These are phyloP conservation scores for Dryocosmus kuriphilus DNA, from an alignment of 2,888 invertebrate genomes.

Conservation along the genomic window DNA sequence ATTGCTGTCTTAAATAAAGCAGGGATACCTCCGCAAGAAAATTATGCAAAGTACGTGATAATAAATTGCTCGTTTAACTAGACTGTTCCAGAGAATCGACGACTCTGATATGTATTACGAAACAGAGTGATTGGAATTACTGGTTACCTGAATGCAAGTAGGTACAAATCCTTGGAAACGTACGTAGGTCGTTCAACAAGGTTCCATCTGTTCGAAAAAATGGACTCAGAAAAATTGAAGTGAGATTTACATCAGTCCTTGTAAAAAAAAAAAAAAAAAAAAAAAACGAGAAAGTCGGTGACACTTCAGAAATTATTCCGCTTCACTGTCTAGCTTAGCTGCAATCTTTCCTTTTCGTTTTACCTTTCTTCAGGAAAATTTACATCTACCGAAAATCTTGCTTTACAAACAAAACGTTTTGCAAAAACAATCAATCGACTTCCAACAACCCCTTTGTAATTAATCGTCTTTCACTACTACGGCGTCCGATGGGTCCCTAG, in stretches of 20 bases:
- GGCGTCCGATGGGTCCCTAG: not conserved
- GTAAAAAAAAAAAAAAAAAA: no score
- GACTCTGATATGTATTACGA: conserved; percentile 5
- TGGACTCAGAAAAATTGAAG: not conserved
- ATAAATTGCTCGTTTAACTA: conserved; percentile 25
- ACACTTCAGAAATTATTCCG: conserved; percentile 25
- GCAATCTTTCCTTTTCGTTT: not conserved
- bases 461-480: not conserved
- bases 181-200: conserved; percentile 37
- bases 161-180: conserved; percentile 26
- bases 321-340: conserved; percentile 12
- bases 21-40: conserved; percentile 7
- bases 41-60: conserved; percentile 9
- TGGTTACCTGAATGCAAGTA: not conserved
- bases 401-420: no score
- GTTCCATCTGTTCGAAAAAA: conserved; percentile 37
- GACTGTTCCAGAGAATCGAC: conserved; percentile 1
- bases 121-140: conserved; percentile 16
- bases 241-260: not conserved
- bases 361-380: no score
- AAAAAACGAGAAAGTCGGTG: conserved; percentile 10
- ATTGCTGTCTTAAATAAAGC: not conserved
- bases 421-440: conserved; percentile 1
- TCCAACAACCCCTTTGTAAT: not conserved
- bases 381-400: no score